These are phyloP conservation scores for Enteromius trimaculatus DNA, from an alignment of 2,797 vertebrate genomes.

Conservation along the genomic window DNA sequence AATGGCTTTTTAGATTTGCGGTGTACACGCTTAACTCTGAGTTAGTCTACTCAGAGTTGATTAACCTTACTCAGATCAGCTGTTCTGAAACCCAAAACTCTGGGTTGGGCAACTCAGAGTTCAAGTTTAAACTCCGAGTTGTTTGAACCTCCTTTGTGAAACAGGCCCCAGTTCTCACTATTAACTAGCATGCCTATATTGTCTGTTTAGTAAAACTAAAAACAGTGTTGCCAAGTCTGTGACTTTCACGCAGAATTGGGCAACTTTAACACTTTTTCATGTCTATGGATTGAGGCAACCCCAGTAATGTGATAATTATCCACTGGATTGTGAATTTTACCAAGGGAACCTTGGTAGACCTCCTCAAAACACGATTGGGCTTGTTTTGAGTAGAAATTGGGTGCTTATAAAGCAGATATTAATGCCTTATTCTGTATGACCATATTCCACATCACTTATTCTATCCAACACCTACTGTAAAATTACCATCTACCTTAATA, in stretches of 20 bases:
- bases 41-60: no score
- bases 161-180: neutral
- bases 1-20: no score
- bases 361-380: neutral
- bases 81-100: no score
- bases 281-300: no score
- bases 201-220: neutral
- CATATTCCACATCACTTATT: neutral
- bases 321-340: no score
- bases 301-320: neutral
- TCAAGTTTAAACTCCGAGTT: no score
- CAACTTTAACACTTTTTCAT: neutral
- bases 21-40: no score
- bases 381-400: neutral
- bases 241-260: neutral
- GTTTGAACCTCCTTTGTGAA: no score
- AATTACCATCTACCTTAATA: neutral
- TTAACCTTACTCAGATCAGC: no score
- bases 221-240: neutral
- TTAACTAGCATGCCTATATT: no score
- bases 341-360: no score
- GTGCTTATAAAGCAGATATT: neutral
- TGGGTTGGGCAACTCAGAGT: no score
- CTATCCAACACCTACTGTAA: neutral
- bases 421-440: neutral